These are phyloP conservation scores for Drosophila eohydei DNA, from an alignment of 2,888 invertebrate genomes.

Conservation along the genomic window DNA sequence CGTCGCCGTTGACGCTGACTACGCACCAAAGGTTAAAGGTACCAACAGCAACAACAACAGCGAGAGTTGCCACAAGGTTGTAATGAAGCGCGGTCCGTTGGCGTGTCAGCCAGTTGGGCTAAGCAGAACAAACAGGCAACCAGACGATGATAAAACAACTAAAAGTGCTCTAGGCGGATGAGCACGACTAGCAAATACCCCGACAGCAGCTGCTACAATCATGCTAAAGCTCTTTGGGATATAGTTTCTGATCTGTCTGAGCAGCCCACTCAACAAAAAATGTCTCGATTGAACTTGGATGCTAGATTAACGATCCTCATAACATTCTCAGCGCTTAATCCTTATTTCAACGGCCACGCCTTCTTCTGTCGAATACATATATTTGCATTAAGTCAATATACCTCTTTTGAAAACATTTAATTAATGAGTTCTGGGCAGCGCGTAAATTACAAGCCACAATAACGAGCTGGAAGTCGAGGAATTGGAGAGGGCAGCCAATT, in stretches of 20 bases:
- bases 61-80: constrained; percentile 62
- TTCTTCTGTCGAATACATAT: background rate
- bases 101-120: constrained; percentile 24
- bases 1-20: constrained; percentile 38
- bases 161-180: constrained; percentile 31
- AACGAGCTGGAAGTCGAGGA: background rate
- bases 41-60: constrained; percentile 44
- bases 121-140: constrained; percentile 25
- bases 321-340: too few species aligned
- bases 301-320: too few species aligned
- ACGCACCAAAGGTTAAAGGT: constrained; percentile 77
- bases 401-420: background rate
- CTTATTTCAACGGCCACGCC: background rate
- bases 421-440: background rate
- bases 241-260: background rate
- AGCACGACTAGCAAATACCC: background rate
- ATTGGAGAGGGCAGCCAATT: background rate
- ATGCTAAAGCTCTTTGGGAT: background rate
- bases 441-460: constrained; percentile 42
- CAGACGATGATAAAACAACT: constrained; percentile 20
- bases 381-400: background rate
- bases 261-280: too few species aligned
- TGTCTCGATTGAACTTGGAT: background rate
- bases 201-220: background rate
- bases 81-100: constrained; percentile 55